Evolutionary conservation across 92 coral and sea anemone genomes (phyloP).

Genomic region (Paragorgia papillata): DNA sequence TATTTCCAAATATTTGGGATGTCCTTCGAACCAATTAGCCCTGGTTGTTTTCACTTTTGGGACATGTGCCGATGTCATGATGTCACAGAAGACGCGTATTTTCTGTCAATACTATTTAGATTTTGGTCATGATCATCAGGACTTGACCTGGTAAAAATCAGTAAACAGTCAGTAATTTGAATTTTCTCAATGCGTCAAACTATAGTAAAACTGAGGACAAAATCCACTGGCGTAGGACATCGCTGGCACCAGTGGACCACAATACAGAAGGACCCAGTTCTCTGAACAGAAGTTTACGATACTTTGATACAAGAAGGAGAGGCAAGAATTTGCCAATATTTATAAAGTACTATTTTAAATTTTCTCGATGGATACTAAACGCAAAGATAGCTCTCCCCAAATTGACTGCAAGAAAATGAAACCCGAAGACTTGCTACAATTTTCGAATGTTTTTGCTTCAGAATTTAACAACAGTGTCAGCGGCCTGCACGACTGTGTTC

Average conservation of each 20-base stretch:
- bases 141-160: no score
- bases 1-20: conserved; percentile 80
- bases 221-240: not conserved
- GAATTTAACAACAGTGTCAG: conserved; percentile 5
- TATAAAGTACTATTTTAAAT: no score
- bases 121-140: no score
- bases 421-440: not conserved
- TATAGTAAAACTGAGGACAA: not conserved
- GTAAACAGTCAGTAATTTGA: not conserved
- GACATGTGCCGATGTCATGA: not conserved
- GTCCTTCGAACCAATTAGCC: conserved; percentile 87
- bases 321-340: no score
- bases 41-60: conserved; percentile 46
- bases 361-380: not conserved
- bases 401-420: not conserved
- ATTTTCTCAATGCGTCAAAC: conserved; percentile 17
- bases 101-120: no score
- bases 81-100: no score
- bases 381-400: not conserved
- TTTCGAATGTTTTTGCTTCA: not conserved
- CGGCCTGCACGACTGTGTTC: conserved; percentile 17
- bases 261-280: no score
- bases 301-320: no score
- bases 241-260: not conserved
- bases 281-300: no score